Evolutionary conservation across 2,797 vertebrate genomes (phyloP).

Genomic region (Aplochiton taeniatus): DNA sequence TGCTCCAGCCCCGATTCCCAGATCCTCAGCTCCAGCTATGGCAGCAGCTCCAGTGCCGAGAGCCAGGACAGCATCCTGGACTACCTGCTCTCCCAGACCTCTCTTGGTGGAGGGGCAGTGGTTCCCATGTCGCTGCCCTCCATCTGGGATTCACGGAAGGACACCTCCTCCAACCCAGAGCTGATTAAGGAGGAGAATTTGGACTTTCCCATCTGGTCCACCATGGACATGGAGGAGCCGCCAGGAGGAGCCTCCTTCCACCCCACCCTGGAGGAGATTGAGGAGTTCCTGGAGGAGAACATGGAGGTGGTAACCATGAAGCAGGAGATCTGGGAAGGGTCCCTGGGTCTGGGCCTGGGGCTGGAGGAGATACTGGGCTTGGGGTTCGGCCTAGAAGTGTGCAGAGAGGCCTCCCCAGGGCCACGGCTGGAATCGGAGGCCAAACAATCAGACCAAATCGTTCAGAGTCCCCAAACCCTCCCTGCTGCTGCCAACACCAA

Average conservation of each 20-base stretch:
- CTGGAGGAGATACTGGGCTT: conserved; percentile 76
- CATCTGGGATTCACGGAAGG: conserved; percentile 79
- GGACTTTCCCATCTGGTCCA: conserved; percentile 81
- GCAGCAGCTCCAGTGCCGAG: conserved; percentile 80
- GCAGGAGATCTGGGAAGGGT: conserved; percentile 71
- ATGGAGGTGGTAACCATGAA: conserved; percentile 83
- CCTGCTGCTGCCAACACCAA: conserved; percentile 49
- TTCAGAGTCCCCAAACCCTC: conserved; percentile 49
- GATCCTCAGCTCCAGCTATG: conserved; percentile 86
- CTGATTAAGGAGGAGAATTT: conserved; percentile 84
- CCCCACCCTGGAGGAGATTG: conserved; percentile 88
- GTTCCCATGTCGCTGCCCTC: conserved; percentile 59
- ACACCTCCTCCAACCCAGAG: conserved; percentile 40
- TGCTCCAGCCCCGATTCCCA: conserved; percentile 91
- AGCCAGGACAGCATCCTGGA: conserved; percentile 91
- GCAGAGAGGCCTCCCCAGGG: conserved; percentile 37
- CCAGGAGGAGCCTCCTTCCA: conserved; percentile 76
- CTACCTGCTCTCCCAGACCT: conserved; percentile 88
- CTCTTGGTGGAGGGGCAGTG: conserved; percentile 67
- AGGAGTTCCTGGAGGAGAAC: conserved; percentile 90
- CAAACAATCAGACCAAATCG: conserved; percentile 79
- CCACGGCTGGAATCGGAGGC: conserved; percentile 47
- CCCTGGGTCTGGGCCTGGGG: conserved; percentile 56
- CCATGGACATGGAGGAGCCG: conserved; percentile 78
- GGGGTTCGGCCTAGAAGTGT: conserved; percentile 53